phyloP scores from a whole-genome alignment of 53 echinoderm and acorn worm species.

The Paracentrotus lividus region DNA sequence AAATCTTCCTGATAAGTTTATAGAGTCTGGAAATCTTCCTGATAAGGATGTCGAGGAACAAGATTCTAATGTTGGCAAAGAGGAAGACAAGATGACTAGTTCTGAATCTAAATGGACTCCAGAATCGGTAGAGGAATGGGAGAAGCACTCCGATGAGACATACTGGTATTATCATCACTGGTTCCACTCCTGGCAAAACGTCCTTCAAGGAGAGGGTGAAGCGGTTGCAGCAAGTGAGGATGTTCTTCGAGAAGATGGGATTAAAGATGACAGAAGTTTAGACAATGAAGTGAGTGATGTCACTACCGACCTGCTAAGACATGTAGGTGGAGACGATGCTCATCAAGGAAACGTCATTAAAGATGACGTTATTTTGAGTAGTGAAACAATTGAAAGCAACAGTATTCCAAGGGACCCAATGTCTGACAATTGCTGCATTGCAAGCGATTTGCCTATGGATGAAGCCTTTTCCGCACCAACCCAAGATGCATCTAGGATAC shows the following conservation, averaged over 20 bases:
- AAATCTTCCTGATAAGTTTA: no score
- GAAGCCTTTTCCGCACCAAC: not conserved
- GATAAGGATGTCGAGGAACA: not conserved
- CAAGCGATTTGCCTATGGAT: not conserved
- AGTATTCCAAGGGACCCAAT: not conserved
- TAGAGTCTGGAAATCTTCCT: no score
- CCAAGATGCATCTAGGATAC: not conserved
- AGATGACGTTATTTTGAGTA: not conserved
- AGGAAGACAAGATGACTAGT: not conserved
- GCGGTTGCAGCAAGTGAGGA: not conserved
- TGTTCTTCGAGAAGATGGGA: not conserved
- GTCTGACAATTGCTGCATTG: not conserved
- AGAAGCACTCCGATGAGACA: constrained; percentile 79
- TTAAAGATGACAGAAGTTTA: not conserved
- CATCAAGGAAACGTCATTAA: not conserved
- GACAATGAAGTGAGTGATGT: not conserved
- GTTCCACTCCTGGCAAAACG: constrained; percentile 72
- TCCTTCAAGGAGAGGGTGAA: not conserved
- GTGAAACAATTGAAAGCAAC: not conserved
- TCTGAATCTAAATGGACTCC: constrained; percentile 53
- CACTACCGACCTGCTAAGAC: not conserved
- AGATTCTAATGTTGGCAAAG: no score
- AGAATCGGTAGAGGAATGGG: constrained; percentile 81
- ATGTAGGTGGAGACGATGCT: not conserved
- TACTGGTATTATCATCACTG: constrained; percentile 93